Conservation (phyloP, 2,888 invertebrate genomes). For the Tholera decimalis region DNA sequence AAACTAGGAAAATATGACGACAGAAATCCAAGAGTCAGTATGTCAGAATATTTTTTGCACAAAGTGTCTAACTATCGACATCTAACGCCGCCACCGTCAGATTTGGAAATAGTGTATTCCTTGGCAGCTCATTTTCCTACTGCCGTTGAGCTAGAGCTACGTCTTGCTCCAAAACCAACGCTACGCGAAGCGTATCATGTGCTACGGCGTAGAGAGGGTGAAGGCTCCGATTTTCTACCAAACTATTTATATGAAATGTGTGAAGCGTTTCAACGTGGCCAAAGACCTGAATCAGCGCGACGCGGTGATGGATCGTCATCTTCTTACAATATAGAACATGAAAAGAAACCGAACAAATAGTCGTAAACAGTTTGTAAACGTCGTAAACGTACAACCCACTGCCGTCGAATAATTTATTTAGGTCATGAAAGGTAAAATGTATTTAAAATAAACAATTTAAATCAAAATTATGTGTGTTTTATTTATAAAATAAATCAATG, state of each 20-base stretch:
- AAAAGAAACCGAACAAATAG: slow-evolving; percentile 72
- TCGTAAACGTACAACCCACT: slow-evolving; percentile 55
- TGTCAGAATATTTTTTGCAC: slow-evolving; percentile 88
- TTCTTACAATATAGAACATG: slow-evolving; percentile 68
- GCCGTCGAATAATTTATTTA: slow-evolving; percentile 55
- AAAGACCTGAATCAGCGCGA: slow-evolving; percentile 82
- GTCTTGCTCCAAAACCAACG: slow-evolving; percentile 87
- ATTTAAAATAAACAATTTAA: slow-evolving; percentile 56
- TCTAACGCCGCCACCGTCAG: slow-evolving; percentile 86
- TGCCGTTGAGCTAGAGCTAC: slow-evolving; percentile 86
- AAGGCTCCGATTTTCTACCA: slow-evolving; percentile 85
- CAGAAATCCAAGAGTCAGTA: slow-evolving; percentile 78
- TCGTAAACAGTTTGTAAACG: slow-evolving; percentile 39
- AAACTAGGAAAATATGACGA: slow-evolving; percentile 88
- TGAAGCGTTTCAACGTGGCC: slow-evolving; percentile 86
- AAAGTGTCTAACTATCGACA: slow-evolving; percentile 88
- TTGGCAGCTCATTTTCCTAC: slow-evolving; percentile 88
- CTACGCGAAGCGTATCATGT: slow-evolving; percentile 87
- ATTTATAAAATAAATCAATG: slow-evolving; percentile 42
- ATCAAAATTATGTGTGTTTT: slow-evolving; percentile 42
- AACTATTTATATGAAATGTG: slow-evolving; percentile 90
- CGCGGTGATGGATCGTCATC: slow-evolving; percentile 75
- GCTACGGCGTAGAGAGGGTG: slow-evolving; percentile 87
- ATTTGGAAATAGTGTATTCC: slow-evolving; percentile 88
- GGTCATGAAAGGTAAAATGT: slow-evolving; percentile 28